Evolutionary conservation across 2,888 invertebrate genomes (phyloP).

Genomic region (Ecliptopera silaceata): DNA sequence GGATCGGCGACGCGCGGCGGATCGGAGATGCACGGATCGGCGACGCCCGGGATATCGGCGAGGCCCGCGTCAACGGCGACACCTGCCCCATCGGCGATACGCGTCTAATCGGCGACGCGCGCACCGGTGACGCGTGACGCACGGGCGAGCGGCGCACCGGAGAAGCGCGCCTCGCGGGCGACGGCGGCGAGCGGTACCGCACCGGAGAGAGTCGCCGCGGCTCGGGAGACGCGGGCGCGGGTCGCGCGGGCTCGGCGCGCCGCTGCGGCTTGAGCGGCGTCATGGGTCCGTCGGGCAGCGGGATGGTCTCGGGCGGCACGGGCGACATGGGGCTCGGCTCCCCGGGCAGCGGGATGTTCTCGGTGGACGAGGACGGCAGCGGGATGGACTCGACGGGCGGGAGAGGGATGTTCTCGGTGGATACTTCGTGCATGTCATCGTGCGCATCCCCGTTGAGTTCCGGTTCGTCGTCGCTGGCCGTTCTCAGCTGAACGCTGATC

Average conservation of each 20-base stretch:
- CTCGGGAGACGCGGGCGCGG: slow-evolving; percentile 2
- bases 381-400: slow-evolving; percentile 76
- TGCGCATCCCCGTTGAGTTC: slow-evolving; percentile 70
- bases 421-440: slow-evolving; percentile 62
- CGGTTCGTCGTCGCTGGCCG: slow-evolving; percentile 58
- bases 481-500: slow-evolving; percentile 76
- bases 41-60: slow-evolving; percentile 12
- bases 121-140: slow-evolving; percentile 4
- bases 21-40: slow-evolving; percentile 15
- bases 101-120: slow-evolving; percentile 2
- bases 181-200: slow-evolving; percentile 3
- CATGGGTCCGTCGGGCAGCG: slow-evolving; percentile 69
- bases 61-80: slow-evolving; percentile 12
- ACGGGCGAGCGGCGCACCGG: slow-evolving; percentile 6
- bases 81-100: background rate
- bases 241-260: slow-evolving; percentile 14
- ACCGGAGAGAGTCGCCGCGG: background rate
- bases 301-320: slow-evolving; percentile 67
- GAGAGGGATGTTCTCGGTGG: slow-evolving; percentile 70
- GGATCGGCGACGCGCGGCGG: background rate
- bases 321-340: slow-evolving; percentile 62
- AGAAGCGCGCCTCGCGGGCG: slow-evolving; percentile 8
- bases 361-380: slow-evolving; percentile 59
- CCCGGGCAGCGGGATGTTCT: slow-evolving; percentile 68
- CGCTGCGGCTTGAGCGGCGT: slow-evolving; percentile 41